Evolutionary conservation across 53 echinoderm and acorn worm species (phyloP), one percentile per base, ranked within the genome.

Genomic region (Paracentrotus lividus): DNA sequence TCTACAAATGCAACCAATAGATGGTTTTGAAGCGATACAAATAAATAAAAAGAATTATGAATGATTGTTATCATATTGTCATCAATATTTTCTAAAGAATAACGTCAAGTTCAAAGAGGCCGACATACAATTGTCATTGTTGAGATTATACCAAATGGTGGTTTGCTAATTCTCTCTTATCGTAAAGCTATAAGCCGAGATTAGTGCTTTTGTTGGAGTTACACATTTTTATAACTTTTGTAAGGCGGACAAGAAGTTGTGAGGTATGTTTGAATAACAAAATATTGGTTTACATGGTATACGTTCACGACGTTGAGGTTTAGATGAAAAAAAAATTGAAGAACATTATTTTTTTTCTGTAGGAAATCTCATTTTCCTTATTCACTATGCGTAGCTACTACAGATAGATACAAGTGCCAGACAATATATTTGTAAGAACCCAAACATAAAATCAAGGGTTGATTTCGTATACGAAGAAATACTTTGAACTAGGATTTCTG

Each of bases 111-210:
- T 72, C 72, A 72, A 72, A 72, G 72, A 40, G 18, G 36, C 72
- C 72, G 72, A 36, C 72, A 72, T 18, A 38, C 21, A 16, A 72
- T 72, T 72, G 72, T 72, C 72, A 72, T 72, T 72, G 40, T 72
- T 38, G 72, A 72, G 36, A 36, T 72, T 72, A 72, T 72, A 72
- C 21, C 20, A 72, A 38, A 38, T 72, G 72, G 72, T 72, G 72
- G 72, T 72, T 7, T 72, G 20, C 72, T 72, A 72, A 72, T 72
- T 72, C 72, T 72, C 72, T 10, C 72, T 20, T 38, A 72, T 36
- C 72, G 40, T 36, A 72, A 36, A 69, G 18, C 36, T 38, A n/a
- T 32, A 36, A 72, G 40, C 40, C 36, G 38, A 40, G 72, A 72
- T 72, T 72, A 72, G 40, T 20, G n/a, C 18, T 69, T 69, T 72